phyloP scores from a whole-genome alignment of 2,888 invertebrate genomes.

The Amiota mariae region DNA sequence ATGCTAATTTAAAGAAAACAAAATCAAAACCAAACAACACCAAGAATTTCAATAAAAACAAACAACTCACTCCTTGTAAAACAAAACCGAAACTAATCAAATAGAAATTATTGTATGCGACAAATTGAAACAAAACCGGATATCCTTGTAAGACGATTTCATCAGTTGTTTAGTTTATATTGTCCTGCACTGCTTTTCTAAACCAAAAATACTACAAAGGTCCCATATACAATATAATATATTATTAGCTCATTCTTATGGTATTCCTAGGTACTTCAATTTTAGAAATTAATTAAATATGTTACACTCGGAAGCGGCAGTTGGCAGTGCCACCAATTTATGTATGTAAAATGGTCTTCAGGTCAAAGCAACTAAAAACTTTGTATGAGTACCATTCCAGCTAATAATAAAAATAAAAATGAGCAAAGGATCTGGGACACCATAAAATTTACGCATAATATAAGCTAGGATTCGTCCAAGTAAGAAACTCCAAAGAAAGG shows the following conservation, averaged over 20 bases:
- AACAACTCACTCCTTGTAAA: constrained; percentile 22
- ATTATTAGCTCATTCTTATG: constrained; percentile 54
- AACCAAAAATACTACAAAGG: too few relatives aligned
- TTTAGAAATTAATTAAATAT: too few relatives aligned
- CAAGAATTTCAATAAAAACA: constrained; percentile 22
- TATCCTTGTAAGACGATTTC: constrained; percentile 18
- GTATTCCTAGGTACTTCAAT: too few relatives aligned
- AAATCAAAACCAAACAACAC: not conserved
- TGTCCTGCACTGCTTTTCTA: too few relatives aligned
- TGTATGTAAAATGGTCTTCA: not conserved
- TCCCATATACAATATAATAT: constrained; percentile 21
- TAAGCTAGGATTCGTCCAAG: not conserved
- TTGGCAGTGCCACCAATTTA: too few relatives aligned
- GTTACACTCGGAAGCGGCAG: too few relatives aligned
- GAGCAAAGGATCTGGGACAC: not conserved
- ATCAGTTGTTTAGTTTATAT: too few relatives aligned
- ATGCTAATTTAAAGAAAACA: constrained; percentile 13
- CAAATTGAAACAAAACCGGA: constrained; percentile 47
- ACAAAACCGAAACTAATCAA: constrained; percentile 43
- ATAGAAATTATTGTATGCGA: constrained; percentile 56
- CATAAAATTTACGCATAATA: constrained; percentile 17
- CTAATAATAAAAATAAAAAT: constrained; percentile 6
- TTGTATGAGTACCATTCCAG: not conserved
- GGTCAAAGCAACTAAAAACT: not conserved
- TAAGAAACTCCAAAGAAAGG: constrained; percentile 39